Base-by-base conservation (phyloP, 2,113 vertebrate species). In the Puffinus mauretanicus region DNA sequence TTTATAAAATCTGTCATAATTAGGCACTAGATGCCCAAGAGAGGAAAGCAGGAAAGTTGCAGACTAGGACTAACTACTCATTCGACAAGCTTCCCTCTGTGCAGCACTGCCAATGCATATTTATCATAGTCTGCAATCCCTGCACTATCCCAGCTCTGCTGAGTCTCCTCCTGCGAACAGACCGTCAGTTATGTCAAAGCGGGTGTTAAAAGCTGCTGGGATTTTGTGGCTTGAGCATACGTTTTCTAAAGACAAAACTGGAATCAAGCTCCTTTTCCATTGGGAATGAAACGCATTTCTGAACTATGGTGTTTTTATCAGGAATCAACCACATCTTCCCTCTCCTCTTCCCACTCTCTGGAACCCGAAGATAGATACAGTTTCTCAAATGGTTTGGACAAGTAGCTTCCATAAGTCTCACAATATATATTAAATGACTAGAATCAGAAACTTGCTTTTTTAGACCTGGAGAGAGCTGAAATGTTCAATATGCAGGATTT, bases 171-270 rank as follows among this genome's bases (percentile, higher is more conserved):
- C 57, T 79, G 91, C 94, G 92, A 97, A 93, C 61, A 95, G 86
- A 79, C 94, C 91, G 91, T 77, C 94, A 94, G 76, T 78, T 92
- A 70, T 82, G 70, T 82, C 93, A 97, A 86, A 92, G 58, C 58
- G 80, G 77, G 89, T 95, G 90, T 91, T 95, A 88, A 96, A 94
- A 95, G 80, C 88, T 93, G 82, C 95, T 90, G 92, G 71, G 80
- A 88, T 96, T 92, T 89, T 92, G 86, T 76, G 86, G 82, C 62
- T 90, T 77, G 80, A 96, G 70, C 70, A 62, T 52, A 90, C 7
- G 5, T 82, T 93, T 93, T 69, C 30, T 12, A 52, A 70, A 93
- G 70, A 85, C 90, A 90, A 93, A 94, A 95, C 62, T 77, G 78
- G 92, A 95, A 95, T 85, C 82, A 69, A 94, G 58, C 57, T 84